Base-by-base conservation (phyloP, 2,888 invertebrate species). In the Parnassius smintheus region DNA sequence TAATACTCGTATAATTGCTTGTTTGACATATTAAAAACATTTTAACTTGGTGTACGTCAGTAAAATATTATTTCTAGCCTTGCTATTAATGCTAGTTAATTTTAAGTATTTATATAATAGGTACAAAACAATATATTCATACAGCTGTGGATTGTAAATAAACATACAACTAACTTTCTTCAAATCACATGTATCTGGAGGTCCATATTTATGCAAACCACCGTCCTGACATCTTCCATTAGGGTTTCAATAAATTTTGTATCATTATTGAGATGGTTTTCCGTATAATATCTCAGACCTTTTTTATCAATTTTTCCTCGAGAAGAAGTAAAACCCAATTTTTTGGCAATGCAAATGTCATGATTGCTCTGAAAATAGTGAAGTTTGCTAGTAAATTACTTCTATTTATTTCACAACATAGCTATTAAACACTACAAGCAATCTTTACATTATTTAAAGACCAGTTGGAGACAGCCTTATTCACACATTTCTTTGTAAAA, bases 201-300 rank as follows among this genome's bases (percentile, higher is more conserved):
- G 48, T 9, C 60, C 60, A 60, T 45, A 60, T 42, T 54, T 60
- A 48, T 54, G n/a, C 18, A 60, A 54, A n/a, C 54, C 42, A 9
- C 55, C 55, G 2, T 60, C 46, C 10, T 48, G 48, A 48, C 59
- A 53, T 11, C 4, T 46, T 59, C 46, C 9, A 45, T 48, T 9
- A 59, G 8, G 8, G 2, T 9, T 9, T 46, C 18, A n/a, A 45
- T 35, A 35, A 59, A 35, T 1, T 13, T 41, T 2, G 18, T 59
- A 22, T 53, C 53, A 46, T 35, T 46, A 25, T 52, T 13, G 4
- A 48, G 41, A 12, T 35, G 9, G n/a, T 35, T 7, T 1, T 48
- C 12, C 35, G 53, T 9, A 12, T 53, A 18, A 10, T 46, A n/a
- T 13, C 7, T n/a, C 4, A 59, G 11, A n/a, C n/a, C 11, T 3